Conservation (phyloP, 2,888 invertebrate genomes). For the Tromatobia lineatoria region DNA sequence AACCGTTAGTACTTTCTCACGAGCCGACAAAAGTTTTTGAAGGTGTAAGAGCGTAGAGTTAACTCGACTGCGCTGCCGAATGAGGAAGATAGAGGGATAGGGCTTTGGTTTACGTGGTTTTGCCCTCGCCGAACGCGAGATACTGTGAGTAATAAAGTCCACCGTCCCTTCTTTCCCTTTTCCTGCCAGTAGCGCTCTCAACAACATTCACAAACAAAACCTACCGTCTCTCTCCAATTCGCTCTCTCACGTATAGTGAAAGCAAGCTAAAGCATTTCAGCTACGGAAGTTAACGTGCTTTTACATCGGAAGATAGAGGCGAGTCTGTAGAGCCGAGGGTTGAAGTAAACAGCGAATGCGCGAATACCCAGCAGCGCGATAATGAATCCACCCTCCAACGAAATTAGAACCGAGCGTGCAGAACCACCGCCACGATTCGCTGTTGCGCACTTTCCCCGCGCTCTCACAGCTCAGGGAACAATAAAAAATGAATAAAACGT, state of each 20-base stretch:
- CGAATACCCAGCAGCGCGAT: not conserved
- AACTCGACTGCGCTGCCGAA: not conserved
- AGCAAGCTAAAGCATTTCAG: slow-evolving; percentile 3
- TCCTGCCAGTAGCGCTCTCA: slow-evolving; percentile 2
- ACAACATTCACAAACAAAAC: slow-evolving; percentile 21
- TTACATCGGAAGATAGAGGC: slow-evolving; percentile 13
- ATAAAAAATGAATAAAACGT: slow-evolving; percentile 41
- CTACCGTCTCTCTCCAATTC: not conserved
- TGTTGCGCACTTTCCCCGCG: not conserved
- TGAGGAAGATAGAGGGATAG: not conserved
- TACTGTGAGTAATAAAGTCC: slow-evolving; percentile 36
- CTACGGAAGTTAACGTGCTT: not conserved
- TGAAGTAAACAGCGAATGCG: slow-evolving; percentile 11
- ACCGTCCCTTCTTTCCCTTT: not conserved
- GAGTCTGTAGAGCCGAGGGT: not conserved
- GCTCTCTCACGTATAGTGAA: not conserved
- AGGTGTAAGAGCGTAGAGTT: slow-evolving; percentile 27
- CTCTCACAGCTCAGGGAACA: not conserved
- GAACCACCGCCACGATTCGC: not conserved
- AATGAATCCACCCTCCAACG: slow-evolving; percentile 29
- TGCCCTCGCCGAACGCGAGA: slow-evolving; percentile 18
- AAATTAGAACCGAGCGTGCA: slow-evolving; percentile 21
- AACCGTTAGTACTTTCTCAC: slow-evolving; percentile 39
- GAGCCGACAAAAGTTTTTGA: slow-evolving; percentile 39
- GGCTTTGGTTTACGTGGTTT: slow-evolving; percentile 21